A percentile compares a stretch with the other conserved stretches of the same genome.
These are phyloP conservation scores for Phainopepla nitens DNA, from an alignment of 2,113 vertebrate genomes.

Conservation along the genomic window DNA sequence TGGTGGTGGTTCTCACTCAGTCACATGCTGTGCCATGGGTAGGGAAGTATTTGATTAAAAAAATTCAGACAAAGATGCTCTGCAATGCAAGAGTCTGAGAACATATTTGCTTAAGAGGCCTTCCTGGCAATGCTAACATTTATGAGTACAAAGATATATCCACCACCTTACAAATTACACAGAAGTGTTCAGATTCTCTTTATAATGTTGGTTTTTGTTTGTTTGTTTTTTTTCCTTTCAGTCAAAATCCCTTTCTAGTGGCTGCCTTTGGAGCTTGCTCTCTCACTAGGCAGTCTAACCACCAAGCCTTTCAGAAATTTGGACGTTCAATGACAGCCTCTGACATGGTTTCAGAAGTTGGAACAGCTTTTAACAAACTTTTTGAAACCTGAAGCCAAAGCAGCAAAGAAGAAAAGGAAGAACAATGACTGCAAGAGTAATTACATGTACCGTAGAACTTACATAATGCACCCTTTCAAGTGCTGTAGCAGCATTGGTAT, in stretches of 20 bases:
- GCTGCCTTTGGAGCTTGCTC: conserved; percentile 90
- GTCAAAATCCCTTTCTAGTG: conserved; percentile 85
- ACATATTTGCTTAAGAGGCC: background rate
- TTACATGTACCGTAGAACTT: conserved; percentile 9
- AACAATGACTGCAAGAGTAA: conserved; percentile 1
- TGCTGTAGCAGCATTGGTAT: conserved; percentile 53
- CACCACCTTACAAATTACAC: background rate
- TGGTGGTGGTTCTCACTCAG: background rate
- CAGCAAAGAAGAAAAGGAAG: background rate
- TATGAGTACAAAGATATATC: background rate
- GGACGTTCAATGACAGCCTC: conserved; percentile 90
- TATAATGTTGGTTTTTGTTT: background rate
- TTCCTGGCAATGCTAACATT: background rate
- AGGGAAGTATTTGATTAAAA: background rate
- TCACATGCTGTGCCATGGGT: background rate
- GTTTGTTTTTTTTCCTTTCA: background rate
- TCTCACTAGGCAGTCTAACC: conserved; percentile 89
- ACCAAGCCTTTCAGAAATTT: conserved; percentile 87
- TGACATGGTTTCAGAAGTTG: conserved; percentile 92
- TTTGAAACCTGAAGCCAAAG: conserved; percentile 83
- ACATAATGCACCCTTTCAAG: conserved; percentile 29
- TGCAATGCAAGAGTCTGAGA: background rate
- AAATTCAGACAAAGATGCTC: background rate
- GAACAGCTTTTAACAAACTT: conserved; percentile 86
- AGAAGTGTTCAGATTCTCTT: background rate